Percentiles rank a stretch among this genome's conserved stretches.
phyloP scores from a whole-genome alignment of 2,888 invertebrate genomes.

The Rhagonycha lutea region DNA sequence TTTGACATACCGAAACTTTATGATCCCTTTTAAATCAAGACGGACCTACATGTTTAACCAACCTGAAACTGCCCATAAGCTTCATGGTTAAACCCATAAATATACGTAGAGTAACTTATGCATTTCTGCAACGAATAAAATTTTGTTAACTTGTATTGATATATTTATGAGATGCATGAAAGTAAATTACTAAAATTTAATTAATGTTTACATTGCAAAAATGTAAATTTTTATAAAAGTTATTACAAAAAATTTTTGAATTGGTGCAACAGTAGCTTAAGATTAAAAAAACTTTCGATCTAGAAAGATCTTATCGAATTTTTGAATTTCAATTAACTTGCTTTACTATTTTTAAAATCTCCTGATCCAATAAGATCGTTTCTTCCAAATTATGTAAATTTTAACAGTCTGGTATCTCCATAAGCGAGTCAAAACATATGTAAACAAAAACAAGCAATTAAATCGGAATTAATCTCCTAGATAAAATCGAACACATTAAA shows the following conservation, averaged over 20 bases:
- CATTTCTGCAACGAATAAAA: background rate
- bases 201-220: background rate
- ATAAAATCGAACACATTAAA: background rate
- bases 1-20: background rate
- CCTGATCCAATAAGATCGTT: background rate
- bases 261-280: background rate
- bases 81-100: background rate
- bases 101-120: background rate
- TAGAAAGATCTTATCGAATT: background rate
- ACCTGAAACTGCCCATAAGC: background rate
- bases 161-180: background rate
- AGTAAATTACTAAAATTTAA: background rate
- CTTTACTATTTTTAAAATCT: background rate
- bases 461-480: background rate
- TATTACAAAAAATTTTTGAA: background rate
- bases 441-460: background rate
- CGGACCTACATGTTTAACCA: background rate
- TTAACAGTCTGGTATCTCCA: background rate
- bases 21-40: background rate
- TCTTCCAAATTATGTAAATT: background rate
- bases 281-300: background rate
- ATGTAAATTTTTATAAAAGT: background rate
- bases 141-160: background rate
- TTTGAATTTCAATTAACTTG: background rate
- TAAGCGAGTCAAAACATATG: background rate